Percentiles rank a stretch among this genome's conserved stretches.
These are phyloP conservation scores for Griposia aprilina DNA, from an alignment of 2,888 invertebrate genomes.

Conservation along the genomic window DNA sequence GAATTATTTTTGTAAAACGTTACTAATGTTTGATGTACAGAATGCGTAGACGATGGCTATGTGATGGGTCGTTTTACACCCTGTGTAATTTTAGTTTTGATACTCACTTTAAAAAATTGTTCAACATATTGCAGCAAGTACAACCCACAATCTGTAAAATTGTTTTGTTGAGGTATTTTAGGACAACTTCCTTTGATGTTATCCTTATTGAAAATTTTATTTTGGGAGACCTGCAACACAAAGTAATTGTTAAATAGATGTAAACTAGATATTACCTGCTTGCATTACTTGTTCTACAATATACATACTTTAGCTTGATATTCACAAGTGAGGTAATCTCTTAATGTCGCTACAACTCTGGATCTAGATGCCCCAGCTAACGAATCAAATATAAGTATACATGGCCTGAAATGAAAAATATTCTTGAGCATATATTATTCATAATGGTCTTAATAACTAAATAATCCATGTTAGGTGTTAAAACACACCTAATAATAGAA, in stretches of 20 bases:
- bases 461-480: conserved; percentile 28
- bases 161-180: conserved; percentile 99
- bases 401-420: conserved; percentile 92
- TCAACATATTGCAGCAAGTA: conserved; percentile 99
- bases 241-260: conserved; percentile 31
- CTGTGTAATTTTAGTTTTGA: background rate
- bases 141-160: conserved; percentile 99
- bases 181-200: conserved; percentile 96
- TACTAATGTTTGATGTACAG: background rate
- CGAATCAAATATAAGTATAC: conserved; percentile 98
- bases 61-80: background rate
- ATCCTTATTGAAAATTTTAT: conserved; percentile 94
- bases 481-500: conserved; percentile 60
- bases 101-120: conserved; percentile 95
- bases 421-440: conserved; percentile 10
- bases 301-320: conserved; percentile 93
- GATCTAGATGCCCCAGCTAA: conserved; percentile 95
- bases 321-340: conserved; percentile 97
- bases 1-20: background rate
- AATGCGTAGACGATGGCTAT: background rate
- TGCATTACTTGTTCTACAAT: background rate
- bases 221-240: conserved; percentile 88
- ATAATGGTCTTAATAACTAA: conserved; percentile 5
- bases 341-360: conserved; percentile 96
- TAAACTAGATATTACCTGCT: background rate